Evolutionary conservation across 2,888 invertebrate species (phyloP).

Genomic region (Electrophaes corylata): DNA sequence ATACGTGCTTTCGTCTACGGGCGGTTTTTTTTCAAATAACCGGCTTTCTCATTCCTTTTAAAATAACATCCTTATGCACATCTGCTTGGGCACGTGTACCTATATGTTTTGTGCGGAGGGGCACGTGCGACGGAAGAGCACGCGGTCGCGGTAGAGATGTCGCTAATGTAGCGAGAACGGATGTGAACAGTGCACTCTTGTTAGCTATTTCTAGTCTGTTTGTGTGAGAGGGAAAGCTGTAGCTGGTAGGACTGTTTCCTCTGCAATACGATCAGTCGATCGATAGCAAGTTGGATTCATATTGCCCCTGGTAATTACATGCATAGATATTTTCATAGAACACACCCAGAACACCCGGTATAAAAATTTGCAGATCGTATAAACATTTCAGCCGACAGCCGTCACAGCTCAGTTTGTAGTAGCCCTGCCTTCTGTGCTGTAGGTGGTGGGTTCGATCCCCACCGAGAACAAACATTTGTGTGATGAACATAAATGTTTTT

Average conservation of each 20-base stretch:
- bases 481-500: too few species aligned
- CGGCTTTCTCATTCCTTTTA: neutral
- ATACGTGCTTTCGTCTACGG: neutral
- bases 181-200: conserved; percentile 26
- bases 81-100: conserved; percentile 26
- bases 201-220: conserved; percentile 29
- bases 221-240: conserved; percentile 22
- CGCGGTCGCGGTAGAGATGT: conserved; percentile 28
- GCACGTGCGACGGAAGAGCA: conserved; percentile 31
- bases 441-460: too few species aligned
- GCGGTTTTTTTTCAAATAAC: neutral
- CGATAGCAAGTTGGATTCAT: neutral
- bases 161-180: conserved; percentile 32
- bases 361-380: too few species aligned
- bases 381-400: too few species aligned
- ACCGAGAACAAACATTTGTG: too few species aligned
- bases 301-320: too few species aligned
- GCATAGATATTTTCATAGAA: too few species aligned
- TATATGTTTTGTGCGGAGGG: neutral
- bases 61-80: conserved; percentile 10
- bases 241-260: conserved; percentile 14
- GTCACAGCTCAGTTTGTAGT: too few species aligned
- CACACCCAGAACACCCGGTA: too few species aligned
- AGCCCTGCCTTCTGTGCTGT: too few species aligned
- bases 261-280: conserved; percentile 11